Evolutionary conservation across 1,140 invertebrate species (phyloP).

Genomic region (Holcopasites calliopsidis): DNA sequence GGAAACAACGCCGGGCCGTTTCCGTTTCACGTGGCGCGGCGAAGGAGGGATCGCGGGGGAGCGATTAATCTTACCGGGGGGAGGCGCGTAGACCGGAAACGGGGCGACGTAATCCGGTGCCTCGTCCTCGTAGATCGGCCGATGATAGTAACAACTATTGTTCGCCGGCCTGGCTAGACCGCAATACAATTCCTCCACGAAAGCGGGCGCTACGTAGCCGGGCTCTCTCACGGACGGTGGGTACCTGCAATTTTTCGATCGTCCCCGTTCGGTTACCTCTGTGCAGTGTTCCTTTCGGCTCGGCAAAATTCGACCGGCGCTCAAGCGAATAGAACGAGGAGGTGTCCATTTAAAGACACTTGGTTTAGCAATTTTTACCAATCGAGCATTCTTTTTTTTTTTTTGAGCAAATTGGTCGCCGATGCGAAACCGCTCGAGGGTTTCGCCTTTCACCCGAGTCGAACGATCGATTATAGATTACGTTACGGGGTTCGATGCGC

Average conservation of each 20-base stretch:
- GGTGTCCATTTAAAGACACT: neutral
- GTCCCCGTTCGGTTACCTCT: no score
- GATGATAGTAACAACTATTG: conserved; percentile 69
- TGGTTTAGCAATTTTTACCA: no score
- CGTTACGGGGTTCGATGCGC: conserved; percentile 29
- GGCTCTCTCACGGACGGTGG: conserved; percentile 68
- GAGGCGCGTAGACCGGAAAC: conserved; percentile 70
- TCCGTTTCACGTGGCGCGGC: neutral
- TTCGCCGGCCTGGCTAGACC: conserved; percentile 63
- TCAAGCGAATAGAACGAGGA: neutral
- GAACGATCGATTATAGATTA: conserved; percentile 19
- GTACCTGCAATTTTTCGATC: conserved; percentile 60
- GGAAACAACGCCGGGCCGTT: neutral
- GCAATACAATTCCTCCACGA: conserved; percentile 73
- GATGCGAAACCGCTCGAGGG: neutral
- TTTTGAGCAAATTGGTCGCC: neutral
- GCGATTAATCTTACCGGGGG: conserved; percentile 69
- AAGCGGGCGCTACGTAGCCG: conserved; percentile 72
- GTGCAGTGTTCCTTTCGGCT: no score
- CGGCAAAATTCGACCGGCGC: no score
- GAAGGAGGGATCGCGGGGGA: neutral
- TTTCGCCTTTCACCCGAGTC: conserved; percentile 29
- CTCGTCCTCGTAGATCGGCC: conserved; percentile 75
- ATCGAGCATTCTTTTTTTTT: neutral
- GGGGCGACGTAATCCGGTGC: conserved; percentile 71